Percentiles rank a stretch among this genome's conserved stretches.
Conservation (phyloP, 2,888 invertebrate genomes). For the Microplitis deprimator region DNA sequence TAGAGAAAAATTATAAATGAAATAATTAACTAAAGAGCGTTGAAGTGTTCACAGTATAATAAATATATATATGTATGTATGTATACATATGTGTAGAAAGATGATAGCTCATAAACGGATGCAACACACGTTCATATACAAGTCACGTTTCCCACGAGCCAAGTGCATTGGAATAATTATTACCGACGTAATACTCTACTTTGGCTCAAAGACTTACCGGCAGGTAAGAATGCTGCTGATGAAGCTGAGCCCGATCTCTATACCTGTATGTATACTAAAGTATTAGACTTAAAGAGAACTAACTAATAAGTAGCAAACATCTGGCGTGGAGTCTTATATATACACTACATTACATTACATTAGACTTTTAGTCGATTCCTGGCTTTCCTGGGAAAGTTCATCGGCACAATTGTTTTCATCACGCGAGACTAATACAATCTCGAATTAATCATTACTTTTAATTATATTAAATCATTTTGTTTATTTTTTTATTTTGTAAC, state of each 20-base stretch:
- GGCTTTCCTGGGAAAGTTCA: constrained; percentile 16
- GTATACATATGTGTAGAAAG: background rate
- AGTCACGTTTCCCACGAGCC: constrained; percentile 41
- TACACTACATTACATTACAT: background rate
- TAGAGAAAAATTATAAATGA: constrained; percentile 5
- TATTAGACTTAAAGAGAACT: background rate
- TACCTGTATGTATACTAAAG: background rate
- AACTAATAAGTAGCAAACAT: constrained; percentile 1
- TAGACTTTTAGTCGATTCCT: background rate
- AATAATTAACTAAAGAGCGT: constrained; percentile 15
- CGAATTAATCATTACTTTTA: background rate
- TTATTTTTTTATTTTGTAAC: background rate
- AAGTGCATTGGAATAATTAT: constrained; percentile 41
- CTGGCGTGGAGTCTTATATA: background rate
- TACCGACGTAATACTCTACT: constrained; percentile 37
- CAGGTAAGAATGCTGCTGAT: background rate
- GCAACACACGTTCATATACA: constrained; percentile 31
- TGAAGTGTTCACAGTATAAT: constrained; percentile 1
- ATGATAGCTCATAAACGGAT: constrained; percentile 22
- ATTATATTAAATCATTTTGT: background rate
- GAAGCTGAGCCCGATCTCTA: constrained; percentile 4
- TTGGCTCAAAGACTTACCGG: constrained; percentile 1
- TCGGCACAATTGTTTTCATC: constrained; percentile 19
- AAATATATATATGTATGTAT: background rate
- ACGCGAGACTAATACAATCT: background rate